Evolutionary conservation across 2,888 invertebrate species (phyloP), one percentile per base, ranked within the genome.

Genomic region (Ophion ellenae): DNA sequence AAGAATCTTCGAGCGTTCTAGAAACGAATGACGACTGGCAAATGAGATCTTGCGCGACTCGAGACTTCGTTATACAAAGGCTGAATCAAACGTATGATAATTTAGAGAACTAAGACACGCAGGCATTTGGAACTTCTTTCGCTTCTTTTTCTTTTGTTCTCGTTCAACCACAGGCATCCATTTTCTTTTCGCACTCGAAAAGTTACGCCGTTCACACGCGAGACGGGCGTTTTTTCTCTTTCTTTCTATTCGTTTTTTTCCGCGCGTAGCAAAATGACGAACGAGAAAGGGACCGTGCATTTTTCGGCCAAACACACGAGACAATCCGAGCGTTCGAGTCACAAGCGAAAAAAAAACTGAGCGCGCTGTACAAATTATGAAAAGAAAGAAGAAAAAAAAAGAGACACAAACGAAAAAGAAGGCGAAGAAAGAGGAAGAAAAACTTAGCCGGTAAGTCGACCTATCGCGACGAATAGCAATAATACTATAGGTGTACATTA

Each of bases 381-480:
- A 73, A 82, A 57, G 10, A 24, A 74, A 71, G 64, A 9, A 6
- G 67, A 40, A 74, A 9, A 7, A 40, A 40, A 9, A 5, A 36
- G 7, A 36, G 7, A 36, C 5, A 63, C 11, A 24, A 45, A 75
- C 17, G 69, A 57, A 59, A 20, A 45, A 61, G 59, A 57, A 70
- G 36, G 59, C 28, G 45, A 61, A 24, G 40, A 57, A 40, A 77
- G 69, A 57, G 53, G 28, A 24, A 71, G 71, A 47, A 66, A 59
- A n/a, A 78, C 79, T 36, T 91, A 91, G 90, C 81, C 14, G 82
- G 86, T 91, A 91, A 91, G 90, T 87, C 89, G 88, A 90, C 81
- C 88, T 88, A 90, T 87, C 89, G 90, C 90, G 91, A 91, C 83
- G 84, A 89, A 91, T 92, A 92, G 91, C 91, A 92, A 92, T 92